Base-by-base conservation (phyloP, 2,113 vertebrate genomes). In the Sclerurus mexicanus region DNA sequence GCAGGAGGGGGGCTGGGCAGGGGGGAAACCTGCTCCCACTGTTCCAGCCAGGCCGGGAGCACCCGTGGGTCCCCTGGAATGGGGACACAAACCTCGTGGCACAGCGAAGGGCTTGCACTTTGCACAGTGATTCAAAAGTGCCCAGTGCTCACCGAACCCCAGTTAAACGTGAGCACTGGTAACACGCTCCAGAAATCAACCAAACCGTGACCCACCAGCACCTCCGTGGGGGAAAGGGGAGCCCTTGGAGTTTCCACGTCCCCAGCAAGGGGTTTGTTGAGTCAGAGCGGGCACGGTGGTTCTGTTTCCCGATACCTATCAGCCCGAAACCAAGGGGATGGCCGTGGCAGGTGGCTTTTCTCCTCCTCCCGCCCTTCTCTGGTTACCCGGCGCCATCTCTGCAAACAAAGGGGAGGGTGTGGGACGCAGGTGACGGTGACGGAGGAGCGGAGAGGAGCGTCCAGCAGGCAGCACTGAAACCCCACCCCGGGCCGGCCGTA, bases 321-420 rank as follows among this genome's bases (percentile, higher is more conserved):
- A 1, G 46, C 85, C 73, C 14, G 50, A 94, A 94, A 90, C 74
- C 35, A 19, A n/a, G 31, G 44, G 55, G 40, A 77, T 8, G 72
- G 59, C 59, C 2, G 52, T 39, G n/a, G 85, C 87, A 90, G 85
- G 96, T 79, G 71, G 76, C 46, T 6, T 53, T 79, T 77, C 90
- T 35, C 85, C 63, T 86, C 50, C 77, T 52, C 35, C 74, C 69
- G 6, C 93, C 93, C 73, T 91, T 89, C 87, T 96, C 93, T 13
- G 9, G 89, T 91, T 95, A 95, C 90, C 31, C 21, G 25, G n/a
- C 93, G 92, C 95, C 96, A 97, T 97, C 96, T 96, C 96, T 25
- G 69, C 94, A 97, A 97, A 97, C 94, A 97, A 97, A 94, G 93
- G 95, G 95, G 95, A 94, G 89, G 93, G 83, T 85, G 92, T 87